Evolutionary conservation across 2,888 invertebrate genomes (phyloP), one percentile per base, ranked within the genome.

Genomic region (Drosophila lacicola): DNA sequence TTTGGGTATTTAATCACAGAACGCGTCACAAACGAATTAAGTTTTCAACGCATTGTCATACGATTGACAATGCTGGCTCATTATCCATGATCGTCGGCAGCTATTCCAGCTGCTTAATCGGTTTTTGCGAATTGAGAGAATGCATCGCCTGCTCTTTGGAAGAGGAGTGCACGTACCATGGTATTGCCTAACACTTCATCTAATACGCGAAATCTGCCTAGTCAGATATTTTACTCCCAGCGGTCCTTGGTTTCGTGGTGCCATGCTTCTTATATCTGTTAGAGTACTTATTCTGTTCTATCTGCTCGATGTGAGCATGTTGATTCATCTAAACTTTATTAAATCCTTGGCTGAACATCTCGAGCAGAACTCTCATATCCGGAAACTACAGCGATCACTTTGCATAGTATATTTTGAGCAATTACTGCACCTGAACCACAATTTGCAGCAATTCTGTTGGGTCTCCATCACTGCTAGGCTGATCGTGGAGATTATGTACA

Each of bases 391-490:
- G 3, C n/a, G 36, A 5, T 56, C 56, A 3, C 33, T 19, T 33
- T 58, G 33, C 56, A 10, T 56, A 1, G 39, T n/a, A 11, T 56
- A 58, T 13, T 58, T 58, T 13, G 57, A 58, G 33, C 19, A 58
- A 4, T 19, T 41, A 9, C 11, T 21, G 19, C 19, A 11, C 1
- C 5, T 33, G 29, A 58, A 55, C 1, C 17, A 19, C 0, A 1
- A 33, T 3, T 14, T 58, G 10, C 57, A 58, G 14, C n/a, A 39
- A 11, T 56, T 58, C 3, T 21, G 9, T 6, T 58, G 39, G 56
- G 8, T 56, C 3, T 2, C 57, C 2, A 58, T 11, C 13, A 33
- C 29, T 17, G 33, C 11, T 2, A 33, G 56, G 4, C 19, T 56
- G 19, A 13, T 11, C 3, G 29, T 41, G 1, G 57, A 58, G 0